phyloP scores from a whole-genome alignment of 2,888 invertebrate genomes.

The Oscheius onirici region DNA sequence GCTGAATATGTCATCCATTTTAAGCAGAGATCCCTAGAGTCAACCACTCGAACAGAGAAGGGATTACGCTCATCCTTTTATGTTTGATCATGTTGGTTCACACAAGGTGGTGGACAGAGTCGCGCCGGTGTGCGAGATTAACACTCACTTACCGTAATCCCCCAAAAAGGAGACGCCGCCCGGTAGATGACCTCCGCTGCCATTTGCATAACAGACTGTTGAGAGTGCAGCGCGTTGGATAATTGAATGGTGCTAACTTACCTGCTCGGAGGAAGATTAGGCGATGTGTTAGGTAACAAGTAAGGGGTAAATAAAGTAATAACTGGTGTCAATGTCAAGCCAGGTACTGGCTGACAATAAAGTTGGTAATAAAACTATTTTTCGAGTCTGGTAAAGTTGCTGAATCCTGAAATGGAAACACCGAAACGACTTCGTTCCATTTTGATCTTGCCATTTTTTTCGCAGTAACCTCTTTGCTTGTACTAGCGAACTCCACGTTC shows the following conservation, averaged over 20 bases:
- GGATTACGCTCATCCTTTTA: background rate
- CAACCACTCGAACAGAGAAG: too few species aligned
- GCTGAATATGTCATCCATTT: too few species aligned
- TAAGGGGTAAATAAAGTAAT: background rate
- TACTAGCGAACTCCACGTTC: too few species aligned
- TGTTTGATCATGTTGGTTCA: background rate
- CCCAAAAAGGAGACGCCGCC: conserved; percentile 1
- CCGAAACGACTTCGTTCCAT: too few species aligned
- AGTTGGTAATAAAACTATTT: too few species aligned
- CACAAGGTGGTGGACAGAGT: background rate
- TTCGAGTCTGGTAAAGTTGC: too few species aligned
- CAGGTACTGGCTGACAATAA: too few species aligned
- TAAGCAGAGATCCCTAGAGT: too few species aligned
- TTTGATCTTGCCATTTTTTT: too few species aligned
- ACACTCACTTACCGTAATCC: conserved; percentile 26
- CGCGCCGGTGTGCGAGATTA: conserved; percentile 12
- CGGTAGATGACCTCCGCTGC: conserved; percentile 14
- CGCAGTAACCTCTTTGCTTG: too few species aligned
- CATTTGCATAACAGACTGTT: conserved; percentile 15
- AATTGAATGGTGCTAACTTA: background rate
- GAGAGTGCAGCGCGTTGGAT: background rate
- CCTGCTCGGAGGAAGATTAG: background rate
- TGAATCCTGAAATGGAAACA: too few species aligned
- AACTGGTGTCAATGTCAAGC: background rate
- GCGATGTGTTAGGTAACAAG: background rate